Base-by-base conservation (phyloP, 2,113 vertebrate species). In the Herpetotheres cachinnans region DNA sequence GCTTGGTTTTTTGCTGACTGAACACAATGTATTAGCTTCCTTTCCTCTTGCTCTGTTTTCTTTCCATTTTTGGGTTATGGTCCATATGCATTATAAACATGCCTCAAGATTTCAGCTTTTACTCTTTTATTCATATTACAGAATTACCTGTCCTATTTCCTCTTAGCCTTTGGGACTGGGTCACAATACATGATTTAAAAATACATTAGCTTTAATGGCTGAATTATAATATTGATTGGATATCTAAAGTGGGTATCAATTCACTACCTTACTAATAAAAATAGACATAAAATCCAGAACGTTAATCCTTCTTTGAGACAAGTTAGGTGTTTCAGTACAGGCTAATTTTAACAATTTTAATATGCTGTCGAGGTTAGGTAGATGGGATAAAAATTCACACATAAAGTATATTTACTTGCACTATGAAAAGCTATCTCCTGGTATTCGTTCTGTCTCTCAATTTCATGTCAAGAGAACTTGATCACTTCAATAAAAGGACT, bases 401-500 rank as follows among this genome's bases (percentile, higher is more conserved):
- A 52, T 36, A 62, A 82, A 83, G 86, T 47, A 30, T n/a, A 88
- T 93, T 95, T 94, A 84, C 79, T 72, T 47, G n/a, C 71, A 61
- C 38, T 58, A 73, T 6, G 14, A 78, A 90, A 83, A 74, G 18
- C 24, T 58, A 65, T 44, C 79, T 65, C 40, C 27, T 15, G 49
- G n/a, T 26, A 40, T 63, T 78, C 0, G 0, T 82, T 91, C 61
- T 65, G 62, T 80, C 65, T 90, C 89, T 93, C 76, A 72, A 69
- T 86, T 52, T 71, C 65, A 34, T 13, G 38, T 71, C 87, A 90
- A 82, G 65, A 97, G 84, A 94, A 93, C 66, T 54, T 16, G 40
- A 97, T 79, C 89, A 69, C 79, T 89, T 79, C 76, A 95, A 50
- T 58, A 72, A 78, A 90, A 95, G 79, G n/a, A 70, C 54, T 81